Conservation (phyloP, 2,797 vertebrate species). For the Tenualosa thibaudeaui region DNA sequence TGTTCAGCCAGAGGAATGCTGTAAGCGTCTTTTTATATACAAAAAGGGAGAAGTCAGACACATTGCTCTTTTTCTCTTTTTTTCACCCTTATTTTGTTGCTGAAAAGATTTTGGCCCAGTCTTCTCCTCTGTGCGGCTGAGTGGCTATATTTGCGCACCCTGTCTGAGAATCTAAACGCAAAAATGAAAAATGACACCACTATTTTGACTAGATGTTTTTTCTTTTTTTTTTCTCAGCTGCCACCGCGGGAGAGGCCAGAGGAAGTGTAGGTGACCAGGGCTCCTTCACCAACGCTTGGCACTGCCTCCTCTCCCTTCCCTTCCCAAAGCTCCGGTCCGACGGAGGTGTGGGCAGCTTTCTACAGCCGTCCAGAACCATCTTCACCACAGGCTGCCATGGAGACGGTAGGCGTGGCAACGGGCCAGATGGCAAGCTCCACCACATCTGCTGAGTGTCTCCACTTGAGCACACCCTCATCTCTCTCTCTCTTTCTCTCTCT, state of each 20-base stretch:
- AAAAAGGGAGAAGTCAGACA: constrained; percentile 13
- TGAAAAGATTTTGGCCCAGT: not conserved
- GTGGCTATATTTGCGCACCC: constrained; percentile 40
- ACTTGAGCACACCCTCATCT: not conserved
- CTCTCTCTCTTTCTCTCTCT: not conserved
- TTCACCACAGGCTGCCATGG: not conserved
- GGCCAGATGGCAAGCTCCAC: constrained; percentile 16
- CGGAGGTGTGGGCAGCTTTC: constrained; percentile 55
- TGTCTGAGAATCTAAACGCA: constrained; percentile 42
- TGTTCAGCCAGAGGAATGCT: not conserved
- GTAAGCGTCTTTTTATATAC: not conserved
- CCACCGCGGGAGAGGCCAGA: constrained; percentile 63
- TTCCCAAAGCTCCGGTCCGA: constrained; percentile 42
- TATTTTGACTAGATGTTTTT: constrained; percentile 83
- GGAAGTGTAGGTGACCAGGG: constrained; percentile 81
- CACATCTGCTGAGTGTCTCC: constrained; percentile 15
- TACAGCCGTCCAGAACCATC: constrained; percentile 1
- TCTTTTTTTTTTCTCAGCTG: constrained; percentile 48
- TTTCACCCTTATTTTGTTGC: constrained; percentile 13
- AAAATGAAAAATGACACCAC: constrained; percentile 70
- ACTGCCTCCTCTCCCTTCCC: constrained; percentile 38
- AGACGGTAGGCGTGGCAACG: not conserved
- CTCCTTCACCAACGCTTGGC: constrained; percentile 72
- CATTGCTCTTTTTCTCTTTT: not conserved
- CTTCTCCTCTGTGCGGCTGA: constrained; percentile 1